These are phyloP conservation scores for Drosophila gunungcola DNA, from an alignment of 1,140 invertebrate genomes.

Conservation along the genomic window DNA sequence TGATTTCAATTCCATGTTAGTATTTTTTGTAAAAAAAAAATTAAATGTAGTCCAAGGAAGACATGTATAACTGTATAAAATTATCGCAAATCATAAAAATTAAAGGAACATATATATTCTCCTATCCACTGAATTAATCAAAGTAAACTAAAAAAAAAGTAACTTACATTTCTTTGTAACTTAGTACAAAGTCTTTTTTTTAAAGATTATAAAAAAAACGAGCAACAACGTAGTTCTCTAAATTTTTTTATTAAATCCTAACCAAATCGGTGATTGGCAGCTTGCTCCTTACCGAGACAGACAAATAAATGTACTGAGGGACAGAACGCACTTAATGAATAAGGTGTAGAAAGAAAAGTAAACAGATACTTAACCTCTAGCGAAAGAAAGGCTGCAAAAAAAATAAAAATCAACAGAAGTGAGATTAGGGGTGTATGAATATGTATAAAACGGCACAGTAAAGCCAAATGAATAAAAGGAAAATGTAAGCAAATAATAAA, in stretches of 20 bases:
- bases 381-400: constrained; percentile 56
- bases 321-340: constrained; percentile 60
- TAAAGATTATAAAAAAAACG: too few species aligned
- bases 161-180: too few species aligned
- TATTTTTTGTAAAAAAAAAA: too few species aligned
- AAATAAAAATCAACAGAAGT: constrained; percentile 72
- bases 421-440: constrained; percentile 37
- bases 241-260: neutral
- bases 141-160: too few species aligned
- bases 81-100: too few species aligned
- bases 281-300: constrained; percentile 25
- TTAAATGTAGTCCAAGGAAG: too few species aligned
- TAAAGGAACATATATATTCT: too few species aligned
- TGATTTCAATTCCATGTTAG: too few species aligned
- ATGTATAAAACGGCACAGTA: constrained; percentile 33
- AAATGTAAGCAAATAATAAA: constrained; percentile 71
- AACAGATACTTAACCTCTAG: constrained; percentile 75
- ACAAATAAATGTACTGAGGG: constrained; percentile 24
- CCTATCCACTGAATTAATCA: too few species aligned
- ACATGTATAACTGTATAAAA: too few species aligned
- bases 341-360: constrained; percentile 67
- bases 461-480: constrained; percentile 64
- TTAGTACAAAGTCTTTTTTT: too few species aligned
- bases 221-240: too few species aligned
- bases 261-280: constrained; percentile 35